Base-by-base conservation (phyloP, 2,888 invertebrate genomes). In the Drosophila imparisetae region DNA sequence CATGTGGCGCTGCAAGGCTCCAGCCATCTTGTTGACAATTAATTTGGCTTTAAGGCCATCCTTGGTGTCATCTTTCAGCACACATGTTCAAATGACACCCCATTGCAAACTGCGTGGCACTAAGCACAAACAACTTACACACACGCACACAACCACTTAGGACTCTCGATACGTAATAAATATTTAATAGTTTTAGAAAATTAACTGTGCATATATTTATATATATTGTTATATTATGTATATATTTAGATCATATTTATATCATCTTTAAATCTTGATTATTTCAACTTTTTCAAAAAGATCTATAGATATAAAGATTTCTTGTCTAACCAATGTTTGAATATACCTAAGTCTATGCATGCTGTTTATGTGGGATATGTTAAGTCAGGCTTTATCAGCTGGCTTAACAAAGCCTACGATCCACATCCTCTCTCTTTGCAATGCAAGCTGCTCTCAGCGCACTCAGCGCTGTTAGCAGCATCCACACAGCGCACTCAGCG, bases 11-110 rank as follows among this genome's bases (percentile, higher is more conserved):
- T 80, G 86, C 78, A 75, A 66, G 66, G 54, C 52, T 75, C 78
- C 81, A 78, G 67, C 62, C 62, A 80, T 78, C 74, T 75, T 88
- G 81, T 84, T 88, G 84, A 83, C 84, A 88, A 84, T 84, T 84
- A 88, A 84, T 84, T 88, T 86, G 86, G 84, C 81, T 75, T 72
- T 78, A 70, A 70, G 73, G 72, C 69, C 81, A 72, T 74, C 79
- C 74, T 72, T 76, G 83, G 83, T 84, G 78, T 81, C 81, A 73
- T 62, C 66, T 75, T 75, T 66, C 79, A 74, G 71, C 82, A 75
- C 78, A 66, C 73, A 57, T 79, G 65, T 40, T 64, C 54, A 50
- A 72, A 27, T 55, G 13, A 18, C 38, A 13, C 8, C 24, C 49
- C 40, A 30, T 30, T 38, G 45, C 36, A 50, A 52, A 24, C 10